These are phyloP conservation scores for Onychostruthus taczanowskii DNA, from an alignment of 2,113 vertebrate genomes.

Conservation along the genomic window DNA sequence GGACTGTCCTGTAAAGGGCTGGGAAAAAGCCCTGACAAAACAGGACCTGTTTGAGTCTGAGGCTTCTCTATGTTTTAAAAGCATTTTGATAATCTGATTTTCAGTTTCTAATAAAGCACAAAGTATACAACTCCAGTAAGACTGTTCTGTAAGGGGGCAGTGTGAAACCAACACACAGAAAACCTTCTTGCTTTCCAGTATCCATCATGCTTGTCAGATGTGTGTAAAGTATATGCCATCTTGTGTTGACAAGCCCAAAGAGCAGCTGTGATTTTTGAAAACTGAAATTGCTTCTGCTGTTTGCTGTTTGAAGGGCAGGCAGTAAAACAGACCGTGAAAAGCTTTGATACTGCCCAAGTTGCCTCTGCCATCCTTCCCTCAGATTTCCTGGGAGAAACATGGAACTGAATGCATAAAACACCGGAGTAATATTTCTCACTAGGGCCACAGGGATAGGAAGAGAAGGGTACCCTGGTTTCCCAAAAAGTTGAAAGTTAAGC, in stretches of 20 bases:
- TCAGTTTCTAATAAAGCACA: neutral
- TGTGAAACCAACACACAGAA: neutral
- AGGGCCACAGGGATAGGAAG: neutral
- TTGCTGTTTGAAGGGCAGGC: neutral
- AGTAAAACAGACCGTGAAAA: neutral
- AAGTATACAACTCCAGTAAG: neutral
- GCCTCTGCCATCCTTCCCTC: neutral
- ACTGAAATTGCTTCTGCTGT: neutral
- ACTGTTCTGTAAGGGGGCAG: neutral
- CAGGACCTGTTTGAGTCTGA: neutral
- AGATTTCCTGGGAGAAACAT: neutral
- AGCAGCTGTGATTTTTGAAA: constrained; percentile 43
- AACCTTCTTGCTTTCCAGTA: neutral
- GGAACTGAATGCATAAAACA: neutral
- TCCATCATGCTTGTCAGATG: constrained; percentile 63
- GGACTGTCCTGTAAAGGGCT: neutral
- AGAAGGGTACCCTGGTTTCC: neutral
- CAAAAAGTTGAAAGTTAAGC: neutral
- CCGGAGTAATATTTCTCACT: neutral
- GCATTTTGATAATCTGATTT: neutral
- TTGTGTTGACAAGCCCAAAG: constrained; percentile 70
- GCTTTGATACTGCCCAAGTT: neutral
- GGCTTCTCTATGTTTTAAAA: neutral
- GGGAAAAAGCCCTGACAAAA: neutral
- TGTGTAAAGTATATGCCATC: constrained; percentile 73